These are phyloP conservation scores for Axis porcinus DNA, from an alignment of 2,113 vertebrate genomes.

Conservation along the genomic window DNA sequence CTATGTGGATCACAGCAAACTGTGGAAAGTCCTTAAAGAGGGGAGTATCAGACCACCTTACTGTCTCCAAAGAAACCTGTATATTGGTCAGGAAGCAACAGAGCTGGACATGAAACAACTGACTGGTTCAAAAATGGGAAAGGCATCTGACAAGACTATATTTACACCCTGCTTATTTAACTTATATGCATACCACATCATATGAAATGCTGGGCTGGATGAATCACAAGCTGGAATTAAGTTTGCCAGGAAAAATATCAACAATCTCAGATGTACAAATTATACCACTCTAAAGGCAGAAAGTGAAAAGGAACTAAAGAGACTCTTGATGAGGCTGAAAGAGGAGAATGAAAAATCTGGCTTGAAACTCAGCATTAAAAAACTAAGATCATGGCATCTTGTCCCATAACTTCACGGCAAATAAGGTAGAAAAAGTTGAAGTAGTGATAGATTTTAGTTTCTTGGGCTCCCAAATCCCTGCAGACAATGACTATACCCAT, in stretches of 20 bases:
- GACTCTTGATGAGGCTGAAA: neutral
- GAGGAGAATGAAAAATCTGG: neutral
- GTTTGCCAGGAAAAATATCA: neutral
- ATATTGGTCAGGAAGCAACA: accelerated
- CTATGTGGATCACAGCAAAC: neutral
- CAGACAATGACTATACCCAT: neutral
- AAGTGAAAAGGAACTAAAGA: neutral
- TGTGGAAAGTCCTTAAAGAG: neutral
- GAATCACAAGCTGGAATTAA: neutral
- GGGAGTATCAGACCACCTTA: neutral
- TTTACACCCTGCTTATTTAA: neutral
- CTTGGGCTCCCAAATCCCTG: neutral
- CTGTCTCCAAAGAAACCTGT: neutral
- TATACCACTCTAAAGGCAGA: neutral
- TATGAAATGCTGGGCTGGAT: neutral
- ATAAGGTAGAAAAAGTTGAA: neutral
- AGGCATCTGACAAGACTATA: neutral
- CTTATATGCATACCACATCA: neutral
- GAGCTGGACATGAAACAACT: neutral
- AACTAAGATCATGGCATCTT: neutral
- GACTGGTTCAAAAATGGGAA: neutral
- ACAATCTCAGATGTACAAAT: neutral
- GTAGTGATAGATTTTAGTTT: neutral
- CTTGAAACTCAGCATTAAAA: neutral
- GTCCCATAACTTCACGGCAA: neutral